A percentile compares a stretch with the other conserved stretches of the same genome.
phyloP scores from a whole-genome alignment of 2,113 vertebrate genomes.

The Crotalus tigris region DNA sequence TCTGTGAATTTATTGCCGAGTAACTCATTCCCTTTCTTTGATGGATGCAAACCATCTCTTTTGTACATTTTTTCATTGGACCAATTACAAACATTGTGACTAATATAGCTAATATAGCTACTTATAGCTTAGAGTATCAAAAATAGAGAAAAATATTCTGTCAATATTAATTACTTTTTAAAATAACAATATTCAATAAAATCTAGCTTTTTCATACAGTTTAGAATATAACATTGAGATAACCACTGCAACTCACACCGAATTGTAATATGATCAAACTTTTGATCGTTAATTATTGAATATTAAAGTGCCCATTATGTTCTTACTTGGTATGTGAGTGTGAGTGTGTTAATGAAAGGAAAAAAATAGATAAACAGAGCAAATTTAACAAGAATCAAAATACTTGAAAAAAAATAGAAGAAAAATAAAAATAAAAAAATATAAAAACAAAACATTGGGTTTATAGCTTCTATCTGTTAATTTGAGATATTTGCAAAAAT shows the following conservation, averaged over 20 bases:
- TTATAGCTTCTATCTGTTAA: neutral
- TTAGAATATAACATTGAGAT: neutral
- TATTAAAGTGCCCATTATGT: neutral
- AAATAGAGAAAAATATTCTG: neutral
- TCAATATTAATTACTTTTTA: neutral
- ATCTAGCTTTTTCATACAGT: neutral
- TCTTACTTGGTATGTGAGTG: neutral
- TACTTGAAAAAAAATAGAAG: neutral
- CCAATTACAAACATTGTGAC: no score
- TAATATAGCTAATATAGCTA: no score
- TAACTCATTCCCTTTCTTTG: no score
- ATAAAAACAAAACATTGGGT: neutral
- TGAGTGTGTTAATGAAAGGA: fast-evolving
- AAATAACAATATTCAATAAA: neutral
- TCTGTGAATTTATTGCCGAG: no score
- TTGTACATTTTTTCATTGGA: no score
- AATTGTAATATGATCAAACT: neutral
- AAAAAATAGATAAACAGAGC: neutral
- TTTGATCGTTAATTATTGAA: neutral
- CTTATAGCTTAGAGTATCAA: neutral
- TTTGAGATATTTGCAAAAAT: neutral
- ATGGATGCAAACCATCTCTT: no score
- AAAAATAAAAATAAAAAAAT: neutral
- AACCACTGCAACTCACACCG: neutral
- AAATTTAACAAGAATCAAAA: neutral